Evolutionary conservation across 2,113 vertebrate genomes (phyloP).

Genomic region (Aegotheles bennettii): DNA sequence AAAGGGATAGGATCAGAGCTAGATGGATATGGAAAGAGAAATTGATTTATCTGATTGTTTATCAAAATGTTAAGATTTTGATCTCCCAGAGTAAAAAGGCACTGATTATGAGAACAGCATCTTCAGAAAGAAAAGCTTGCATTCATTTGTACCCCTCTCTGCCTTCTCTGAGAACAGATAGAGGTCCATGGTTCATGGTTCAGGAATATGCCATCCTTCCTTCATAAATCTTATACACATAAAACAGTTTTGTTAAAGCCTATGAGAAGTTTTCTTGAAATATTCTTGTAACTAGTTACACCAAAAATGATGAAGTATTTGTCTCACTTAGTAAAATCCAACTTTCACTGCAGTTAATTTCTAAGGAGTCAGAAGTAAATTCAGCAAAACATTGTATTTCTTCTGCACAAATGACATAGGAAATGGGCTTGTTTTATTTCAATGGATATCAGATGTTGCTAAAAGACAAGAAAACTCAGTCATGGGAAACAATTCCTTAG

Average conservation of each 20-base stretch:
- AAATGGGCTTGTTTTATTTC: conserved; percentile 41
- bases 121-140: not conserved
- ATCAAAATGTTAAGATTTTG: not conserved
- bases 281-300: not conserved
- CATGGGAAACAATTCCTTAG: not conserved
- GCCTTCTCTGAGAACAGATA: not conserved
- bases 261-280: not conserved
- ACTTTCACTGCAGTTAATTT: conserved; percentile 32
- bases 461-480: conserved; percentile 19
- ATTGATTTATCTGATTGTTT: not conserved
- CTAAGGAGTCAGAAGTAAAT: conserved; percentile 41
- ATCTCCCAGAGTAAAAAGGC: not conserved
- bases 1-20: not conserved
- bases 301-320: not conserved
- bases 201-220: not conserved
- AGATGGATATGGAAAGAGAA: not conserved
- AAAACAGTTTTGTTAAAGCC: not conserved
- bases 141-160: not conserved
- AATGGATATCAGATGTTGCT: conserved; percentile 60
- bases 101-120: not conserved
- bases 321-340: not conserved
- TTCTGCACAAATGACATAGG: not conserved
- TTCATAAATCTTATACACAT: not conserved
- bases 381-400: conserved; percentile 48
- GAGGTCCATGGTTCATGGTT: not conserved